Base-by-base conservation (phyloP, 2,113 vertebrate species). In the Pangasianodon gigas region DNA sequence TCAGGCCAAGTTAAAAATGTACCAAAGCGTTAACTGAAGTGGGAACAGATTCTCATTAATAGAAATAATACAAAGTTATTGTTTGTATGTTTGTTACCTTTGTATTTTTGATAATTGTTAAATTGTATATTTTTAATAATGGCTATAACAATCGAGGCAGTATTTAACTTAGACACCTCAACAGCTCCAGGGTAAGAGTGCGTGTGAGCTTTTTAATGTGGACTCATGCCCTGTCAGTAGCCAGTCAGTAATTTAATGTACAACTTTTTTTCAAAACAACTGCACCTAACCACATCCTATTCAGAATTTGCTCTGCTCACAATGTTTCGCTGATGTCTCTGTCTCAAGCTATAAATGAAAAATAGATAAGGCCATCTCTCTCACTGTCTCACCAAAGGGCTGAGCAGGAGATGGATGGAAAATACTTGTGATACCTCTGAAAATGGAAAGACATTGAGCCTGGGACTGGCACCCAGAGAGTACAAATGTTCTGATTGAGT, bases 401-500 rank as follows among this genome's bases (percentile, higher is more conserved):
- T 88, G 67, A 75, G 41, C 85, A 48, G 52, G 29, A 89, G 84
- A 87, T 84, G 24, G 65, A 88, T 52, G 48, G 46, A 60, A 82
- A 87, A 84, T 81, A 87, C 48, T 58, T 83, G 52, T 46, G 85
- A 87, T 87, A 69, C 46, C 41, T 89, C 60, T 71, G 60, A 84
- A 85, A 85, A 85, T 90, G 82, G 46, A 89, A 90, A 91, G n/a
- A 74, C 54, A 51, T 85, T 65, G 80, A 56, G 81, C 26, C 60
- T 79, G 32, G 51, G 52, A 46, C 71, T 65, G 56, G 67, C 75
- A 86, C 58, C 16, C 86, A 41, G 60, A 48, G 52, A 52, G 77
- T 88, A 88, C 86, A 91, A 65, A 54, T 62, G n/a, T 74, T 88
- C 83, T 90, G 52, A 90, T 85, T 56, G 82, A 88, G 52, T 51